These are phyloP conservation scores for Omphaloscelis lunosa DNA, from an alignment of 2,888 invertebrate species.

Conservation along the genomic window DNA sequence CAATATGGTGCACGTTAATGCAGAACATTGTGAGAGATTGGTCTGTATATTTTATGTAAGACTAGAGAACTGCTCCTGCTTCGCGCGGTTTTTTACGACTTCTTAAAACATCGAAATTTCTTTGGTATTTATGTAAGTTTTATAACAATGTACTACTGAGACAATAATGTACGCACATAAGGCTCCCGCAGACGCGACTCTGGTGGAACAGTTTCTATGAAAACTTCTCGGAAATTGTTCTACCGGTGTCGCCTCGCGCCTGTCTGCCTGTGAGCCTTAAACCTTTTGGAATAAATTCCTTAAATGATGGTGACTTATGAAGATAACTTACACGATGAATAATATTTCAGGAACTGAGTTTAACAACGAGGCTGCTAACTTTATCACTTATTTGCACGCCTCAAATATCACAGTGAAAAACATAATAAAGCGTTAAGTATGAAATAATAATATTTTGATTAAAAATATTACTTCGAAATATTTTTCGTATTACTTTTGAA, in stretches of 20 bases:
- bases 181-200: too few relatives aligned
- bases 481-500: background rate
- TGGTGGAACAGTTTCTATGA: too few relatives aligned
- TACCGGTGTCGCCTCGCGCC: too few relatives aligned
- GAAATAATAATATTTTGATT: background rate
- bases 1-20: slow-evolving; percentile 52
- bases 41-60: slow-evolving; percentile 20
- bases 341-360: background rate
- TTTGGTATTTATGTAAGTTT: background rate
- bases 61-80: background rate
- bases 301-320: background rate
- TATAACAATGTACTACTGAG: too few relatives aligned
- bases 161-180: too few relatives aligned
- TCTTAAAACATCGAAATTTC: background rate
- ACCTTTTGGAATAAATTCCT: background rate
- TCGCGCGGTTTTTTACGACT: background rate
- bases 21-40: slow-evolving; percentile 27
- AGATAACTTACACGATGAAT: background rate
- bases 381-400: background rate
- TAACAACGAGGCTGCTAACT: background rate
- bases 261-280: background rate
- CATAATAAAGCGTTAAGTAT: background rate
- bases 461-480: background rate
- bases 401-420: slow-evolving; percentile 2
- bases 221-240: too few relatives aligned